Conservation (phyloP, 1,140 invertebrate genomes). For the Saccostrea cuccullata region DNA sequence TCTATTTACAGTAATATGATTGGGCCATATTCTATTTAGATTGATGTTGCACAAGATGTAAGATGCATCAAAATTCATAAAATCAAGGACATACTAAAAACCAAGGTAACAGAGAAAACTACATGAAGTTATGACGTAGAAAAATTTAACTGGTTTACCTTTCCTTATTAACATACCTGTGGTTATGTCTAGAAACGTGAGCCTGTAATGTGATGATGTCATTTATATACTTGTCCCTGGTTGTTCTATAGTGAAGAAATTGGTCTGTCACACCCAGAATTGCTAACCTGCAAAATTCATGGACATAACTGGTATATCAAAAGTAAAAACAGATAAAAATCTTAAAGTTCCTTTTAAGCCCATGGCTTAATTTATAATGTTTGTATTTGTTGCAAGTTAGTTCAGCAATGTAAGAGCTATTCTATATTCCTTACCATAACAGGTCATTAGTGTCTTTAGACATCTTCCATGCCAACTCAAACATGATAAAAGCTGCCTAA, state of each 20-base stretch:
- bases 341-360: neutral
- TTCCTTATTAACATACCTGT: conserved; percentile 71
- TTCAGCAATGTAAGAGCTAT: too few species aligned
- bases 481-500: conserved; percentile 82
- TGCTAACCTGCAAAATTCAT: conserved; percentile 81
- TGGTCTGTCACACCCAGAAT: conserved; percentile 91
- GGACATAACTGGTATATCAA: neutral
- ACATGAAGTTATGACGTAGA: too few species aligned
- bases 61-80: too few species aligned
- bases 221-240: conserved; percentile 83
- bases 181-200: conserved; percentile 87
- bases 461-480: conserved; percentile 92
- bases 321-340: neutral
- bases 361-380: too few species aligned
- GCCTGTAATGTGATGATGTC: conserved; percentile 87
- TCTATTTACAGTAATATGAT: too few species aligned
- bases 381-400: too few species aligned
- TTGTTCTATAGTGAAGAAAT: conserved; percentile 86
- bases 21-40: too few species aligned
- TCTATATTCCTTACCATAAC: conserved; percentile 83
- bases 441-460: conserved; percentile 91
- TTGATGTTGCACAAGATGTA: too few species aligned
- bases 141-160: too few species aligned
- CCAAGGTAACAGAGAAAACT: too few species aligned
- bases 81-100: too few species aligned